phyloP scores from a whole-genome alignment of 2,888 invertebrate species.

The Cephus nigrinus region DNA sequence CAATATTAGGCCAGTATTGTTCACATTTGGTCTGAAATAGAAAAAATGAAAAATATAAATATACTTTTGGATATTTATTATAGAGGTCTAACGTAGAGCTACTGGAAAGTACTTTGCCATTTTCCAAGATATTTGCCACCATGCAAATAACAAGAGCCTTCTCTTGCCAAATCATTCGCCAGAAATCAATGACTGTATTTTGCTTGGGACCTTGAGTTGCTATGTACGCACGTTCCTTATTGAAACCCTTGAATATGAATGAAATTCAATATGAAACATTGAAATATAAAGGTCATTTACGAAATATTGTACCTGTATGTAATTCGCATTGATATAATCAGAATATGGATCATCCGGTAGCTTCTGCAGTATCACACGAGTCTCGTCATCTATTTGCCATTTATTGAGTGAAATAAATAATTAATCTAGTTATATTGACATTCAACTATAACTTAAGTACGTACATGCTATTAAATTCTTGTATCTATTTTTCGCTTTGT shows the following conservation, averaged over 20 bases:
- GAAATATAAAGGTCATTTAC: not conserved
- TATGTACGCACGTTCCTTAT: conserved; percentile 51
- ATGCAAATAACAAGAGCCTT: conserved; percentile 67
- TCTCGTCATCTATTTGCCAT: conserved; percentile 63
- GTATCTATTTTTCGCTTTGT: conserved; percentile 67
- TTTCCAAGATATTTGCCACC: conserved; percentile 68
- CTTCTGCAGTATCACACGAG: conserved; percentile 65
- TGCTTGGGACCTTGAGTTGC: conserved; percentile 62
- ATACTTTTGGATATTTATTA: not conserved
- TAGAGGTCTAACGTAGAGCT: not conserved
- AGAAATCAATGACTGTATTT: conserved; percentile 64
- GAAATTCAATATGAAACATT: conserved; percentile 3
- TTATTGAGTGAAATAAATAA: conserved; percentile 8
- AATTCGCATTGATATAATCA: conserved; percentile 70
- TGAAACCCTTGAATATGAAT: conserved; percentile 34
- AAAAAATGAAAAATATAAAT: conserved; percentile 6
- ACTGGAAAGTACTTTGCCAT: conserved; percentile 58
- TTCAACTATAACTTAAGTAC: conserved; percentile 31
- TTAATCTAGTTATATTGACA: not conserved
- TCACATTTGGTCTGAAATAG: conserved; percentile 66
- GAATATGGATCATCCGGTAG: conserved; percentile 61
- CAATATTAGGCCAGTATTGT: conserved; percentile 68
- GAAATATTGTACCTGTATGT: conserved; percentile 62
- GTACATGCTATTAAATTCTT: conserved; percentile 67
- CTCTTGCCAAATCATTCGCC: conserved; percentile 69